Conservation (phyloP, 2,797 vertebrate species). For the Pantherophis vulpinus region DNA sequence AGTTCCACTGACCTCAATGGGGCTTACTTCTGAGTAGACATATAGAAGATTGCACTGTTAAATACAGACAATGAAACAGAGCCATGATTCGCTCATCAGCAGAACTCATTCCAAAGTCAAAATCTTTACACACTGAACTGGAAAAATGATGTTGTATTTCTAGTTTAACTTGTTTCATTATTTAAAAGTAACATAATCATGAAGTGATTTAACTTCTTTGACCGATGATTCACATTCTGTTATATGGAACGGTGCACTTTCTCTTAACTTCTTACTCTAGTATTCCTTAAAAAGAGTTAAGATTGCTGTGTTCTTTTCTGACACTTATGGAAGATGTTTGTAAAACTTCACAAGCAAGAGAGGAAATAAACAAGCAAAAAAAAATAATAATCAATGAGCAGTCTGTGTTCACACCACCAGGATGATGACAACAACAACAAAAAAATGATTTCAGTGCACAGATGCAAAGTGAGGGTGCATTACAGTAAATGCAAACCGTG, state of each 20-base stretch:
- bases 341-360: conserved; percentile 72
- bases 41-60: neutral
- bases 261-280: conserved; percentile 41
- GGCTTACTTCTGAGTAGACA: neutral
- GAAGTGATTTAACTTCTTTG: conserved; percentile 11
- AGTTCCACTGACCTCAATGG: neutral
- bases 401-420: conserved; percentile 55
- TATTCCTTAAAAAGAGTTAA: conserved; percentile 57
- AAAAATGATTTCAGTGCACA: conserved; percentile 57
- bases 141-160: conserved; percentile 21
- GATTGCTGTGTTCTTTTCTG: conserved; percentile 73
- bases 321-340: conserved; percentile 81
- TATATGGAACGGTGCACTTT: conserved; percentile 22
- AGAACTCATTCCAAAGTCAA: conserved; percentile 20
- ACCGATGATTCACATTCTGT: conserved; percentile 30
- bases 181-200: conserved; percentile 37
- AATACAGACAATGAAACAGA: conserved; percentile 8
- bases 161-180: neutral
- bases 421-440: conserved; percentile 42
- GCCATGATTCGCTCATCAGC: neutral
- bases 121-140: conserved; percentile 13
- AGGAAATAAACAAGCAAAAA: conserved; percentile 67
- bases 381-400: conserved; percentile 47
- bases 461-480: conserved; percentile 57
- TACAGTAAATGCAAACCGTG: conserved; percentile 61